phyloP scores from a whole-genome alignment of 2,888 invertebrate species.

The Plagodis pulveraria region DNA sequence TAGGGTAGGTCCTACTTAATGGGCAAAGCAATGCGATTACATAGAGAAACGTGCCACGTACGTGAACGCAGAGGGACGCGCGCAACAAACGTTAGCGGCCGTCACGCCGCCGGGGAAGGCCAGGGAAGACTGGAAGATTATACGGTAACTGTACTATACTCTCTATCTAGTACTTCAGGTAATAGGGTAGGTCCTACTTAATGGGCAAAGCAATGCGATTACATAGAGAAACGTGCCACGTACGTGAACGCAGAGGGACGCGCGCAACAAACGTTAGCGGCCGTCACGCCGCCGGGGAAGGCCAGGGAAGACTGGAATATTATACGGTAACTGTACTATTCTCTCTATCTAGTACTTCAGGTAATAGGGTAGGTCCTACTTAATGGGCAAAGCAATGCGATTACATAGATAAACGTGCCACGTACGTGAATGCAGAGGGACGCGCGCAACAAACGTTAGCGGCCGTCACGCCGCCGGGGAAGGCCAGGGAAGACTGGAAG shows the following conservation, averaged over 20 bases:
- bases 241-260: constrained; percentile 99
- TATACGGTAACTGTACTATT: constrained; percentile 74
- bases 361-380: too few relatives aligned
- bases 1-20: too few relatives aligned
- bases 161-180: too few relatives aligned
- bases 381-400: too few relatives aligned
- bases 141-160: too few relatives aligned
- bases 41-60: constrained; percentile 99
- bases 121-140: constrained; percentile 99
- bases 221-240: constrained; percentile 99
- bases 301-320: constrained; percentile 99
- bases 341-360: background rate
- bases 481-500: constrained; percentile 99
- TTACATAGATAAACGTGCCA: constrained; percentile 99
- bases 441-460: constrained; percentile 95
- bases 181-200: too few relatives aligned
- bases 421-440: constrained; percentile 99
- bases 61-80: constrained; percentile 98
- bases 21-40: too few relatives aligned
- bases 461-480: constrained; percentile 96
- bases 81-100: constrained; percentile 95
- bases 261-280: constrained; percentile 94
- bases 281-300: constrained; percentile 95
- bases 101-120: constrained; percentile 97
- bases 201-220: too few relatives aligned